Percentiles rank a stretch among this genome's conserved stretches.
Conservation (phyloP, 2,888 invertebrate genomes). For the Stenotaenia linearis region DNA sequence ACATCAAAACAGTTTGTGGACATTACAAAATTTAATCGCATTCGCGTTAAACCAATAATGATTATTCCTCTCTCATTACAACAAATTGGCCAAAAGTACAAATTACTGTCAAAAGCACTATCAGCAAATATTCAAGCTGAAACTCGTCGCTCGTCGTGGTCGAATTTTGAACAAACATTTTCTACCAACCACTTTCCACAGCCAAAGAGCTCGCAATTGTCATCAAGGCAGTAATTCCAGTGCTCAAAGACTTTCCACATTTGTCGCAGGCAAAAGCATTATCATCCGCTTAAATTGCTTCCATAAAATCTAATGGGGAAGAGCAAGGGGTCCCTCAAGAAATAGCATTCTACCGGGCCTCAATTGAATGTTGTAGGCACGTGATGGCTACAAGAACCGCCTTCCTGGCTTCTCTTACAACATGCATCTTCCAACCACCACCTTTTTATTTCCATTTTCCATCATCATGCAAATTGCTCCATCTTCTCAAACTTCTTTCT, state of each 20-base stretch:
- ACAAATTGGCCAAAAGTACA: conserved; percentile 20
- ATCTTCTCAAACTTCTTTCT: neutral
- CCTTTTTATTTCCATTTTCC: conserved; percentile 24
- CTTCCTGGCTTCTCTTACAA: neutral
- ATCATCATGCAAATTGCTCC: conserved; percentile 26
- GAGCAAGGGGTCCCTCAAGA: conserved; percentile 26
- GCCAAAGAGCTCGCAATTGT: conserved; percentile 24
- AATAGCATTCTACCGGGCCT: conserved; percentile 21
- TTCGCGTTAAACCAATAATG: conserved; percentile 24
- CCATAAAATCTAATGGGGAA: conserved; percentile 26
- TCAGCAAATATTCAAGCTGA: conserved; percentile 8
- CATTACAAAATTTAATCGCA: conserved; percentile 14
- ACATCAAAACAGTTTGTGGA: conserved; percentile 5
- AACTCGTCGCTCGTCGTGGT: neutral
- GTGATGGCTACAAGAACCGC: conserved; percentile 19
- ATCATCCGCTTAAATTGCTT: conserved; percentile 26
- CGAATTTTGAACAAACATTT: conserved; percentile 21
- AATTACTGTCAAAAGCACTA: conserved; percentile 24
- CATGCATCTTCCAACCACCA: neutral
- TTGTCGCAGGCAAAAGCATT: conserved; percentile 20
- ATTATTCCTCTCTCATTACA: conserved; percentile 20
- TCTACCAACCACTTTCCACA: conserved; percentile 7
- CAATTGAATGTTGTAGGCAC: conserved; percentile 20
- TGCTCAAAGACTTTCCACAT: conserved; percentile 26
- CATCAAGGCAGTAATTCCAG: conserved; percentile 26